phyloP scores from a whole-genome alignment of 2,113 vertebrate genomes.

The Colaptes auratus region DNA sequence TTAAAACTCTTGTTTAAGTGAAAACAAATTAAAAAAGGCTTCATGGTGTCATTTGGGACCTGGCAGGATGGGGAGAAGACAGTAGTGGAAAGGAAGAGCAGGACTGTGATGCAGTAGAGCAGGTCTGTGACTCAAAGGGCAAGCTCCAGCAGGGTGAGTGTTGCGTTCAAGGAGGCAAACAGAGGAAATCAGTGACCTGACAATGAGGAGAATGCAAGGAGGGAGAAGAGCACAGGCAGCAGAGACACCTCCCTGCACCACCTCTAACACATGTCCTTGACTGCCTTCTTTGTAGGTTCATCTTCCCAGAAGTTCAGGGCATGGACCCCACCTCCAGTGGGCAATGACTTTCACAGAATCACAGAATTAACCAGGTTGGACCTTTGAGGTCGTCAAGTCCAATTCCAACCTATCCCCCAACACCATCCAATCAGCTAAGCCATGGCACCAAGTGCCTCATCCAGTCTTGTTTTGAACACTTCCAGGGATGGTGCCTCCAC shows the following conservation, averaged over 20 bases:
- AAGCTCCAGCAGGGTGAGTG: not conserved
- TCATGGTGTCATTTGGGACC: not conserved
- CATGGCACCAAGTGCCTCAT: too few relatives aligned
- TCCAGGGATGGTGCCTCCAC: too few relatives aligned
- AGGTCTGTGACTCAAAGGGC: slow-evolving; percentile 25
- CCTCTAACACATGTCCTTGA: not conserved
- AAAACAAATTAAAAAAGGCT: not conserved
- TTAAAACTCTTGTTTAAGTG: not conserved
- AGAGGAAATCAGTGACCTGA: not conserved
- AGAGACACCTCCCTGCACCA: not conserved
- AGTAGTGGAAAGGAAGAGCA: not conserved
- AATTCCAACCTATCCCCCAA: too few relatives aligned
- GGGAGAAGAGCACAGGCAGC: not conserved
- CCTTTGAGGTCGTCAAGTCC: too few relatives aligned
- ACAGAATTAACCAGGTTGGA: too few relatives aligned
- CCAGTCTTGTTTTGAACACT: too few relatives aligned
- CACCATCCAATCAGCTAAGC: too few relatives aligned
- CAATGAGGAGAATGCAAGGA: not conserved
- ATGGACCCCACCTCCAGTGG: fast-evolving
- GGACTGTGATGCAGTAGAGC: slow-evolving; percentile 28
- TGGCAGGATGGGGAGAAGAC: slow-evolving; percentile 9
- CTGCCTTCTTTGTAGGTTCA: not conserved
- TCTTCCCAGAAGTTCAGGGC: not conserved
- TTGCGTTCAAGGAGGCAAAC: not conserved
- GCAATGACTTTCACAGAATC: too few relatives aligned